Conservation (phyloP, 2,888 invertebrate genomes). For the Hemaris fuciformis region DNA sequence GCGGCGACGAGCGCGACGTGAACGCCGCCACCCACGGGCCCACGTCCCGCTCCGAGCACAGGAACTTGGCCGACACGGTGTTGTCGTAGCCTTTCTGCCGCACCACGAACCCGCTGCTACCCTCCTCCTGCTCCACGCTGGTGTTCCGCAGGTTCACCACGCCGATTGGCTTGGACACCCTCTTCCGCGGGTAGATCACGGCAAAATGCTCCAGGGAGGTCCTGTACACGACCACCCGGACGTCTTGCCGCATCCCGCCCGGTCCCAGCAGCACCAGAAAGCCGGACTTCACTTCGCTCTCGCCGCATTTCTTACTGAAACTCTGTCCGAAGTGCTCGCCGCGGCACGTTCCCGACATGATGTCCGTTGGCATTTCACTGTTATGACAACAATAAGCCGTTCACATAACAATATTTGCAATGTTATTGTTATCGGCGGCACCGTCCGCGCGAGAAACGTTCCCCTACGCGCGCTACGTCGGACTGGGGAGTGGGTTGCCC, state of each 20-base stretch:
- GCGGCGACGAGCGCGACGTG: conserved; percentile 68
- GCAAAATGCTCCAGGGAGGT: conserved; percentile 85
- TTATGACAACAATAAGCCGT: conserved; percentile 41
- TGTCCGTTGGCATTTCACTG: conserved; percentile 66
- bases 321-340: conserved; percentile 63
- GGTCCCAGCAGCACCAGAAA: conserved; percentile 82
- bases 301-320: conserved; percentile 54
- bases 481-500: conserved; percentile 54
- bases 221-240: conserved; percentile 84
- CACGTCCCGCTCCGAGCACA: conserved; percentile 81
- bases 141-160: conserved; percentile 84
- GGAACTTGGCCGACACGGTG: conserved; percentile 81
- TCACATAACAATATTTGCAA: conserved; percentile 43
- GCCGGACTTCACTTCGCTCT: conserved; percentile 84
- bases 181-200: conserved; percentile 84
- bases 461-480: conserved; percentile 32
- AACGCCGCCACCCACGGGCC: conserved; percentile 83
- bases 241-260: conserved; percentile 81
- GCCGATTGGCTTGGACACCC: conserved; percentile 82
- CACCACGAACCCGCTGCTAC: conserved; percentile 78
- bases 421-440: conserved; percentile 36
- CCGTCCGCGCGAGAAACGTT: conserved; percentile 29
- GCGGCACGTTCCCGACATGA: conserved; percentile 54
- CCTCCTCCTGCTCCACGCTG: conserved; percentile 73
- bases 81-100: conserved; percentile 84